Evolutionary conservation across 2,797 vertebrate species (phyloP).

Genomic region (Diplodus sargus): DNA sequence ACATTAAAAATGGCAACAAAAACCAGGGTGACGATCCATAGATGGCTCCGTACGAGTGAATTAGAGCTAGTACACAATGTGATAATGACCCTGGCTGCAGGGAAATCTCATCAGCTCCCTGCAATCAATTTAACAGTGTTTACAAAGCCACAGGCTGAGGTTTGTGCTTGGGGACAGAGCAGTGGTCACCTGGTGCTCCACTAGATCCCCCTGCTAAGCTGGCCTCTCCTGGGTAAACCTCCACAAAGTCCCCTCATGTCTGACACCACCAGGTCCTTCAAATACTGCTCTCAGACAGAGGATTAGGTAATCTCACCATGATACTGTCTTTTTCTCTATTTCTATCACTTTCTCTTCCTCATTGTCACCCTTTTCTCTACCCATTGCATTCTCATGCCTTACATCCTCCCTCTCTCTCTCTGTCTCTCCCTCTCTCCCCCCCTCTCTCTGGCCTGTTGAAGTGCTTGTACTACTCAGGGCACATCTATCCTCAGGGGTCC

Average conservation of each 20-base stretch:
- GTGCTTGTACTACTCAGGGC: conserved; percentile 76
- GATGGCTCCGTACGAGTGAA: conserved; percentile 43
- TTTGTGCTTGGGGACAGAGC: conserved; percentile 65
- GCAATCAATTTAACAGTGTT: conserved; percentile 82
- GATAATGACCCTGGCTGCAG: conserved; percentile 75
- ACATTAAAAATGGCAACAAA: conserved; percentile 55
- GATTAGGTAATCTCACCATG: conserved; percentile 84
- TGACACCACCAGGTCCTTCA: conserved; percentile 80
- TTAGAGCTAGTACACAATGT: conserved; percentile 58
- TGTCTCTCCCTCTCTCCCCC: neutral
- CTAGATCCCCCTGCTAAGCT: conserved; percentile 77
- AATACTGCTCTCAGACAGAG: conserved; percentile 80
- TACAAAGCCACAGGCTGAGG: conserved; percentile 77
- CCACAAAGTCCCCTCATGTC: conserved; percentile 78
- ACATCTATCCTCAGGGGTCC: conserved; percentile 82
- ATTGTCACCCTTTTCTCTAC: conserved; percentile 30
- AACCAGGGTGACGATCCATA: conserved; percentile 49
- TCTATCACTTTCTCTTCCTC: conserved; percentile 68
- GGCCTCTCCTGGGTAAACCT: conserved; percentile 79
- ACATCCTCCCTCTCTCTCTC: conserved; percentile 33
- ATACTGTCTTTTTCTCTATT: conserved; percentile 79
- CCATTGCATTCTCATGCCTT: conserved; percentile 58
- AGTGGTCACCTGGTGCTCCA: conserved; percentile 71
- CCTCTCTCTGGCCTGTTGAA: conserved; percentile 70
- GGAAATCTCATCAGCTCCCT: conserved; percentile 77